Evolutionary conservation across 2,888 invertebrate genomes (phyloP).

Genomic region (Ectropis crepuscularia): DNA sequence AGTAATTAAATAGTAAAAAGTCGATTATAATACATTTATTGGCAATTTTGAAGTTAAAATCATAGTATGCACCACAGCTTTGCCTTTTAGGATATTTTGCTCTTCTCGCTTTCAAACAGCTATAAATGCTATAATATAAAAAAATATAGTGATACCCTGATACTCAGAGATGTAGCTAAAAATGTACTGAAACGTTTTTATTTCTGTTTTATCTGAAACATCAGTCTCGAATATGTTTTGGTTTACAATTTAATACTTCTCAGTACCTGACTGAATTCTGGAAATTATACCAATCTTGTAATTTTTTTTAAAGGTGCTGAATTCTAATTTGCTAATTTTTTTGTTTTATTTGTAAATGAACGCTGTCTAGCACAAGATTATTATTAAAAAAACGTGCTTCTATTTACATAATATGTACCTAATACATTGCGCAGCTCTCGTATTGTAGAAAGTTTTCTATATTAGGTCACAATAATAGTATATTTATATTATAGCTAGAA

Average conservation of each 20-base stretch:
- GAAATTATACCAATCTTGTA: background rate
- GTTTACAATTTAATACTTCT: too few species aligned
- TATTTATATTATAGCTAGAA: background rate
- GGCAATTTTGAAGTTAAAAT: too few species aligned
- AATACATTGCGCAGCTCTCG: conserved; percentile 23
- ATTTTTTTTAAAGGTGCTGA: conserved; percentile 18
- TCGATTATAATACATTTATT: too few species aligned
- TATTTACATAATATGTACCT: background rate
- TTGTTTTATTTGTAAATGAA: conserved; percentile 2
- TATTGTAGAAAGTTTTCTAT: conserved; percentile 26
- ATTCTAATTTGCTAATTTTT: conserved; percentile 7
- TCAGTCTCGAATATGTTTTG: conserved; percentile 4
- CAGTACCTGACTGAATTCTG: too few species aligned
- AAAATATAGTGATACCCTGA: background rate
- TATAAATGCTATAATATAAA: background rate
- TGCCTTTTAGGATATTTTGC: conserved; percentile 17
- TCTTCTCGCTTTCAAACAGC: conserved; percentile 20
- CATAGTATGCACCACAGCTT: conserved; percentile 4
- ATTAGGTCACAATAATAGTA: background rate
- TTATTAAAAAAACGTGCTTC: conserved; percentile 10
- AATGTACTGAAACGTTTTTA: background rate
- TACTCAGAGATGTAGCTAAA: background rate
- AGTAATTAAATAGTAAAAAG: too few species aligned
- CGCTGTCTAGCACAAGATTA: conserved; percentile 35
- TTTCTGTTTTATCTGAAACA: background rate